Conservation (phyloP, 2,797 vertebrate species). For the Margarornis squamiger region DNA sequence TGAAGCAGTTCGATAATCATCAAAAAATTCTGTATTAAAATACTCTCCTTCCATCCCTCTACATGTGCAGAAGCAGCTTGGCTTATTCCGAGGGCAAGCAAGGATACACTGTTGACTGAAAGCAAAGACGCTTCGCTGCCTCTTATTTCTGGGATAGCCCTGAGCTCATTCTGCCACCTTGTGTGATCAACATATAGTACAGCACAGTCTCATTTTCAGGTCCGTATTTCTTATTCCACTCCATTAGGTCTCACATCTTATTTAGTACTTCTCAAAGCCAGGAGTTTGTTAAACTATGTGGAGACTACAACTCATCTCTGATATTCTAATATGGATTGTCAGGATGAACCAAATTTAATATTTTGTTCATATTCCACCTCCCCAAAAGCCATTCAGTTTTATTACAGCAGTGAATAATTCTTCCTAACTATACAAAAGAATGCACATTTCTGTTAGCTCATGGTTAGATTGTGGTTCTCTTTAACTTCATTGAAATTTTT, state of each 20-base stretch:
- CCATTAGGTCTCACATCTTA: background rate
- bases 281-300: background rate
- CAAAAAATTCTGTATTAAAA: constrained; percentile 46
- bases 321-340: background rate
- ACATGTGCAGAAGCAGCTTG: background rate
- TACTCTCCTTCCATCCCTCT: background rate
- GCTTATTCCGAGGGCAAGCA: background rate
- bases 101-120: background rate
- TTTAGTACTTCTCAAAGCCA: background rate
- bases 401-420: background rate
- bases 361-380: background rate
- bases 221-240: background rate
- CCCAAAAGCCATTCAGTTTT: background rate
- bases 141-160: background rate
- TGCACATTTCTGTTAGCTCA: background rate
- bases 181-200: constrained; percentile 76
- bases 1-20: constrained; percentile 24
- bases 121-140: background rate
- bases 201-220: constrained; percentile 42
- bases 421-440: background rate
- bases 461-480: background rate
- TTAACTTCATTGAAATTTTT: background rate
- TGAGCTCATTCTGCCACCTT: constrained; percentile 80
- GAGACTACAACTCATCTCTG: background rate
- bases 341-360: background rate